Evolutionary conservation across 2,888 invertebrate species (phyloP).

Genomic region (Ptilodon capucinus): DNA sequence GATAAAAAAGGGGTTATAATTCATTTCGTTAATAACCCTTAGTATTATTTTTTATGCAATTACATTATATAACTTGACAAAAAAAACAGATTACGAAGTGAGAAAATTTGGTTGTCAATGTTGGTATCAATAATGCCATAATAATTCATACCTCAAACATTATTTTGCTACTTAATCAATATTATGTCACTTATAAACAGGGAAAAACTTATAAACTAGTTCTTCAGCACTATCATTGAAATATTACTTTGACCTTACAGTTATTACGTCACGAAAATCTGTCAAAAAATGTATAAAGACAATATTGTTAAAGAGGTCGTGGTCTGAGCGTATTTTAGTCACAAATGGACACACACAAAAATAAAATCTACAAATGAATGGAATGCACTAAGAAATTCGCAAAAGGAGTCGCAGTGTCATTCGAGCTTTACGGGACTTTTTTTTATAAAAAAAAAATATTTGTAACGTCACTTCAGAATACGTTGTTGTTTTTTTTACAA

Average conservation of each 20-base stretch:
- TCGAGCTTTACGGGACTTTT: conserved; percentile 38
- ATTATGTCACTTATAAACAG: conserved; percentile 48
- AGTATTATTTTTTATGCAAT: too few relatives aligned
- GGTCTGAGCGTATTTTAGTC: conserved; percentile 37
- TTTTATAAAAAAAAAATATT: not conserved
- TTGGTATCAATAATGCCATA: too few relatives aligned
- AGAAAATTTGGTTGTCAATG: conserved; percentile 1
- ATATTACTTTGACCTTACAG: too few relatives aligned
- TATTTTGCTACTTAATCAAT: conserved; percentile 25
- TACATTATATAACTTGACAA: too few relatives aligned
- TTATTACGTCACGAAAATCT: too few relatives aligned
- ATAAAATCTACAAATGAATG: conserved; percentile 6
- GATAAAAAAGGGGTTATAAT: too few relatives aligned
- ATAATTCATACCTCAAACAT: too few relatives aligned
- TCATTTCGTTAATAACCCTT: too few relatives aligned
- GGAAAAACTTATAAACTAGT: too few relatives aligned
- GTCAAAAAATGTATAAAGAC: too few relatives aligned
- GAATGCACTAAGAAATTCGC: conserved; percentile 27
- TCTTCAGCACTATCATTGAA: too few relatives aligned
- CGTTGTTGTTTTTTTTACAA: conserved; percentile 3
- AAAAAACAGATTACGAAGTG: not conserved
- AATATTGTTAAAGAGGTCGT: too few relatives aligned
- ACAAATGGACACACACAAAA: conserved; percentile 33
- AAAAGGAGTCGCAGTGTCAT: conserved; percentile 49
- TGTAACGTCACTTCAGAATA: not conserved